Base-by-base conservation (phyloP, 2,888 invertebrate species). In the Andrena praecox region DNA sequence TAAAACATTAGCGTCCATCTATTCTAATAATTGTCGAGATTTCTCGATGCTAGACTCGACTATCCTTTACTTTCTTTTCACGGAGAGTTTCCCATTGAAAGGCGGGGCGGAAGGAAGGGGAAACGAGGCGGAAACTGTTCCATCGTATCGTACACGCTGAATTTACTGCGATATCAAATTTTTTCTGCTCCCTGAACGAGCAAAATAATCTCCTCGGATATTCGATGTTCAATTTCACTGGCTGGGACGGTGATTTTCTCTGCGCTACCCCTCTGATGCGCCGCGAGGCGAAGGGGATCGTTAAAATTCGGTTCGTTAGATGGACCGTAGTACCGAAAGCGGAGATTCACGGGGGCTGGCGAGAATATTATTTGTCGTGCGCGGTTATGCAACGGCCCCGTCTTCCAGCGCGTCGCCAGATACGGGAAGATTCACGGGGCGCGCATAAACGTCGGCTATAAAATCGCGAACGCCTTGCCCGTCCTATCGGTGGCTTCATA, bases 161-260 rank as follows among this genome's bases (percentile, higher is more conserved):
- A 54, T 68, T 59, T 50, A 75, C 69, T 29, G 50, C 33, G 59
- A 52, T 59, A 76, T 76, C 69, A 64, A 70, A 59, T 69, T 62
- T 48, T 64, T 60, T 27, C 12, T 10, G 29, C 7, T 24, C 20
- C 31, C 20, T 7, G 27, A 48, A 50, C n/a, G 16, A 8, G 10
- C 24, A 24, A 60, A 54, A 56, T 42, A 67, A 59, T 66, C 29
- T 56, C 20, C 3, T 24, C 64, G 63, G 8, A 24, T n/a, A 52
- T 54, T 16, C 60, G 31, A 63, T 6, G 29, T 35, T 24, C 20
- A n/a, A 66, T 76, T 60, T 76, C 52, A 64, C 69, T 35, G n/a
- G 4, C 10, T 31, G 16, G n/a, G 27, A 16, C 59, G 27, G 12
- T 12, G n/a, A 12, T n/a, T 27, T 24, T 29, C n/a, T 12, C 60